Percentiles rank a stretch among this genome's conserved stretches.
These are phyloP conservation scores for Thelaira solivaga DNA, from an alignment of 2,888 invertebrate species.

Conservation along the genomic window DNA sequence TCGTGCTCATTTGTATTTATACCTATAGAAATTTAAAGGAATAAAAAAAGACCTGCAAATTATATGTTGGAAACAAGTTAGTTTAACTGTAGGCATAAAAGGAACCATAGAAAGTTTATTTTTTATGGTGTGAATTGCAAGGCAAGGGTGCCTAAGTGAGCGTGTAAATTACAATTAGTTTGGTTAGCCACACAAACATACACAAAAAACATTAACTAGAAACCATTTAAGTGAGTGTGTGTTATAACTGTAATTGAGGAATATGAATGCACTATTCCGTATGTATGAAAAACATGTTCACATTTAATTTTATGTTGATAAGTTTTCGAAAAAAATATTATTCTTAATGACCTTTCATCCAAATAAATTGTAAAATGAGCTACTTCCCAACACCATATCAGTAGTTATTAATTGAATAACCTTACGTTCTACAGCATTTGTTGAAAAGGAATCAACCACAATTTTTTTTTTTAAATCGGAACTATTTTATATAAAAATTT, in stretches of 20 bases:
- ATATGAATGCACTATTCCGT: not conserved
- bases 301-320: too few species aligned
- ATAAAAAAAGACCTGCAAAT: too few species aligned
- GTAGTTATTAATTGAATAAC: too few species aligned
- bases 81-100: slow-evolving; percentile 3
- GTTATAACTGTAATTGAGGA: not conserved
- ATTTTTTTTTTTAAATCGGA: too few species aligned
- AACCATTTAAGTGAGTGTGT: not conserved
- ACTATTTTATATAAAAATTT: too few species aligned
- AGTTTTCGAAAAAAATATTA: too few species aligned
- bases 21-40: not conserved
- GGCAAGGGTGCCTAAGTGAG: slow-evolving; percentile 74
- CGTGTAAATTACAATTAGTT: slow-evolving; percentile 76
- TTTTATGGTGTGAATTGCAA: slow-evolving; percentile 20
- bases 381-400: too few species aligned
- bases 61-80: slow-evolving; percentile 56
- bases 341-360: too few species aligned
- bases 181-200: slow-evolving; percentile 68
- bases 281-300: too few species aligned
- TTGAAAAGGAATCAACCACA: too few species aligned
- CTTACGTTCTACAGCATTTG: too few species aligned
- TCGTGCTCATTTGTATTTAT: not conserved
- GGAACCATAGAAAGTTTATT: not conserved
- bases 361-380: too few species aligned
- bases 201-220: not conserved